Evolutionary conservation across 64 coral and sea anemone genomes (phyloP).

Genomic region (Trachythela sp.): DNA sequence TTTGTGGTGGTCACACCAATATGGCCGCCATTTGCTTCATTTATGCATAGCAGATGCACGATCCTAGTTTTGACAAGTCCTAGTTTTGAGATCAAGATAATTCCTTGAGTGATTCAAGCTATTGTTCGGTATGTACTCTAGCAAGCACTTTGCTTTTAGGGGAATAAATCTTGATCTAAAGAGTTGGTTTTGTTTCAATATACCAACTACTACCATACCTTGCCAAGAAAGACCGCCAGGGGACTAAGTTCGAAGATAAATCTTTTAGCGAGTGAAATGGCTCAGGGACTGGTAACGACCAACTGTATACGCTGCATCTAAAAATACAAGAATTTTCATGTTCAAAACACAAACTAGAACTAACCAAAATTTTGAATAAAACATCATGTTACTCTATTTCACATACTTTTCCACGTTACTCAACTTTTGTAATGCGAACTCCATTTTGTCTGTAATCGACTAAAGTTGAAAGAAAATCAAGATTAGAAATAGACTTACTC

Average conservation of each 20-base stretch:
- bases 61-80: too few relatives aligned
- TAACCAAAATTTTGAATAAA: background rate
- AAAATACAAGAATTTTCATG: background rate
- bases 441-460: slow-evolving; percentile 92
- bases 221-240: slow-evolving; percentile 79
- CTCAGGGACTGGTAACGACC: slow-evolving; percentile 62
- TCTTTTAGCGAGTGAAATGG: slow-evolving; percentile 44
- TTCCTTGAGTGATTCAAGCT: too few relatives aligned
- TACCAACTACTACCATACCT: too few relatives aligned
- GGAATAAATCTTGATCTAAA: too few relatives aligned
- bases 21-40: too few relatives aligned
- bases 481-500: background rate
- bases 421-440: slow-evolving; percentile 86
- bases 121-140: too few relatives aligned
- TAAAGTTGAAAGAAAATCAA: background rate
- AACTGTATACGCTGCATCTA: slow-evolving; percentile 65
- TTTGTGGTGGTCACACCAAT: too few relatives aligned
- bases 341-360: background rate
- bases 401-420: slow-evolving; percentile 71
- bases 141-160: too few relatives aligned
- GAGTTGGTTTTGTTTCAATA: too few relatives aligned
- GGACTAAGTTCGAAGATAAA: slow-evolving; percentile 45
- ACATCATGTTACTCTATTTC: too few relatives aligned
- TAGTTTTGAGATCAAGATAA: too few relatives aligned
- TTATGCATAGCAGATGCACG: too few relatives aligned